Evolutionary conservation across 2,888 invertebrate genomes (phyloP), one percentile per base, ranked within the genome.

Genomic region (Crematogaster levior): DNA sequence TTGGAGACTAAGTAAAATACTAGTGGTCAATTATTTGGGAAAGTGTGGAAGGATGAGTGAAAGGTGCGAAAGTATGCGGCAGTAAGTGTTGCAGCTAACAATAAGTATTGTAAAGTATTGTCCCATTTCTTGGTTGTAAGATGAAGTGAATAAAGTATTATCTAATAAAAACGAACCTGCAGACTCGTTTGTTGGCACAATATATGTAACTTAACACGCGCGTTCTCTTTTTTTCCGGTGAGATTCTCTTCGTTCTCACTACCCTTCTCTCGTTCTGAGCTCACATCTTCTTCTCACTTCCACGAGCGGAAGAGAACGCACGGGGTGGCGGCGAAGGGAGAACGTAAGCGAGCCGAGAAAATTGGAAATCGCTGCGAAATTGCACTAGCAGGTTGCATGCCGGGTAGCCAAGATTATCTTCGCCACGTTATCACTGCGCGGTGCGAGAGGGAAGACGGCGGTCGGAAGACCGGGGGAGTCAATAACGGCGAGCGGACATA

Each of bases 301-400:
- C 68, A 24, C 43, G 21, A 63, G 27, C 27, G 75, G 51, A 75
- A 53, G 15, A 61, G 21, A 27, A 34, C 9, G 46, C 60, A 18
- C 56, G 12, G 37, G 46, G 6, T 24, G 37, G 43, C 4, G 43
- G 53, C 24, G 51, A 65, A 30, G 18, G 34, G 60, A 3, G 27
- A 66, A 60, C 21, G 65, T 37, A 48, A 60, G 58, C 61, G 68
- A 51, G 34, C 84, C 89, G 90, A 88, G 90, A 90, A 92, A 91
- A 92, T 92, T 92, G 91, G 88, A 92, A 91, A 92, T 92, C 90
- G 89, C 83, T 84, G 80, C 85, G 84, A 89, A 89, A 90, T 89
- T 87, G 87, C 83, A 43, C 68, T 82, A 58, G 61, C 30, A 61
- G 27, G 46, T 77, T 82, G 73, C 72, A 66, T 82, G 75, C 81